Percentiles rank a stretch among this genome's conserved stretches.
Evolutionary conservation across 2,888 invertebrate species (phyloP).

Genomic region (Andrena fulva): DNA sequence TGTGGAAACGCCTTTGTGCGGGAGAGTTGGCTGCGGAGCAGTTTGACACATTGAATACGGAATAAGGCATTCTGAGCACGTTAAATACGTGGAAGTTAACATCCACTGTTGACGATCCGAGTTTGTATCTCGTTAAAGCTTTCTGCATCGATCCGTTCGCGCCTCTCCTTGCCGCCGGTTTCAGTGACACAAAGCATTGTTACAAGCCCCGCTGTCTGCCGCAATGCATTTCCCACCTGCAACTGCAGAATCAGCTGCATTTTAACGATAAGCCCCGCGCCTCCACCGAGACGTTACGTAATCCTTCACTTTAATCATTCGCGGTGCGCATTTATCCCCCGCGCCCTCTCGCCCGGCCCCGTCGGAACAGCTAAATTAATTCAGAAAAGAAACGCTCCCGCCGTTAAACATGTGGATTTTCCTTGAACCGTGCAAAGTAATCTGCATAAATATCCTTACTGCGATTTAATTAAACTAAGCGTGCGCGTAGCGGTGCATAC

Average conservation of each 20-base stretch:
- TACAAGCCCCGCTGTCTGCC: conserved; percentile 32
- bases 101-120: conserved; percentile 13
- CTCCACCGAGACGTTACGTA: conserved; percentile 30
- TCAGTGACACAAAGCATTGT: conserved; percentile 50
- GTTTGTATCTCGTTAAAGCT: conserved; percentile 45
- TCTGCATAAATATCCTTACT: background rate
- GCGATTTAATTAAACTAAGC: background rate
- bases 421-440: conserved; percentile 4
- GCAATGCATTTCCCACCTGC: conserved; percentile 33
- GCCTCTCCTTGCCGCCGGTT: background rate
- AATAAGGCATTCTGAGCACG: conserved; percentile 29
- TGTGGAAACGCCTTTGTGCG: background rate
- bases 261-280: conserved; percentile 39
- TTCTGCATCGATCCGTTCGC: conserved; percentile 21
- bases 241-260: conserved; percentile 49
- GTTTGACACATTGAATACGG: conserved; percentile 43
- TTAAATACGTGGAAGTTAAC: conserved; percentile 55
- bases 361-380: conserved; percentile 14
- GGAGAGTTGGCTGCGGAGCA: conserved; percentile 7
- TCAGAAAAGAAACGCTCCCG: background rate
- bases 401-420: conserved; percentile 17
- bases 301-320: conserved; percentile 46
- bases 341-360: no score
- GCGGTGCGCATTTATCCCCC: conserved; percentile 14
- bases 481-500: background rate